Base-by-base conservation (phyloP, 35 echinoderm and acorn worm species). In the Heliocidaris erythrogramma region DNA sequence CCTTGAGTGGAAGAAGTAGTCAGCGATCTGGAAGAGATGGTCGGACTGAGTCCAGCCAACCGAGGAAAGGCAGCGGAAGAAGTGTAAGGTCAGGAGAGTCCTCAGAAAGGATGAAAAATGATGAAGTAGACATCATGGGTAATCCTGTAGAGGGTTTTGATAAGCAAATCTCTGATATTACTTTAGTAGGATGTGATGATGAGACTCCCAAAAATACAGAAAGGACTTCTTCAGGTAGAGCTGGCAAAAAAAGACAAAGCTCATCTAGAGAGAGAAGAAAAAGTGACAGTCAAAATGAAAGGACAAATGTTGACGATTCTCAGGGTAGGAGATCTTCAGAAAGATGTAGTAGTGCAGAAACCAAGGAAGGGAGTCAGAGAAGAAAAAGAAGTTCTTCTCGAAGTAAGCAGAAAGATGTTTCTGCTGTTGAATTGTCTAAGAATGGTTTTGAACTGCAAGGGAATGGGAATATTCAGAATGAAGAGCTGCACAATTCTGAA, bases 191-290 rank as follows among this genome's bases (percentile, higher is more conserved):
- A 78, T 78, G 17, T 78, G 52, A 56, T 56, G 65, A 78, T 78
- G 65, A 78, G 18, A 78, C 27, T 78, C 65, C 65, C 17, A 78
- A 24, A 7, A 21, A 78, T 78, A 78, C 21, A n/a, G 65, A 78
- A 78, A 78, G 65, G 65, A 78, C 17, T 78, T 78, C 65, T 27
- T 78, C 65, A 27, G 65, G 65, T 78, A 78, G 27, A 78, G 21
- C 91, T 52, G 27, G 47, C 50, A 30, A 30, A 30, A 92, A n/a
- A 13, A 59, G 91, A 48, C 91, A 53, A 49, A 92, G 91, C 48
- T 92, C 91, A 14, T 92, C 91, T 50, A 16, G n/a, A 48, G 91
- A 92, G 47, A 49, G 91, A 92, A 92, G 91, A 30, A 49, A 92
- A n/a, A 92, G 91, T 92, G 48, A 49, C 21, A 92, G 32, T 92